Evolutionary conservation across 2,113 vertebrate genomes (phyloP).

Genomic region (Thomomys bottae): DNA sequence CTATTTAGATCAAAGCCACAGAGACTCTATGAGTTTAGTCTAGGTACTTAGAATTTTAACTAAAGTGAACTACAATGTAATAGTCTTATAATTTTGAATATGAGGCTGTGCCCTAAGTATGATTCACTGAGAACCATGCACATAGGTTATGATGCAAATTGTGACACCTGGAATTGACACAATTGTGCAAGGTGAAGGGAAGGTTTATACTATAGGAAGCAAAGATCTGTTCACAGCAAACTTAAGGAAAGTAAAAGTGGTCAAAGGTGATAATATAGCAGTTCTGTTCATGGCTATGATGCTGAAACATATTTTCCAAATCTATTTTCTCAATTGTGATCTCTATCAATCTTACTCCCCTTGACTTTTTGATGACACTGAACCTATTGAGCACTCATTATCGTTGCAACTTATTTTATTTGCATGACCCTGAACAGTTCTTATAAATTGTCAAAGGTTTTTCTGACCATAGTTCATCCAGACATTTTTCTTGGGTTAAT

Average conservation of each 20-base stretch:
- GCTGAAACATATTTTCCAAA: conserved; percentile 2
- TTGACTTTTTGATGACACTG: conserved; percentile 21
- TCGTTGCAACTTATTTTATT: not conserved
- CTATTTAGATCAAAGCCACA: not conserved
- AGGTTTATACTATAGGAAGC: not conserved
- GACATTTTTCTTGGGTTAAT: not conserved
- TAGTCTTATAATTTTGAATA: not conserved
- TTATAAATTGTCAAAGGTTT: not conserved
- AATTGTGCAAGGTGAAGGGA: not conserved
- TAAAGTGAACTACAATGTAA: not conserved
- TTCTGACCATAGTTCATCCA: not conserved
- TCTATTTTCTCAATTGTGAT: not conserved
- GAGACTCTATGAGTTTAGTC: not conserved
- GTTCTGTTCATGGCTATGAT: no score
- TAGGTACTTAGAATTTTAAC: not conserved
- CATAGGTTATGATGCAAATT: not conserved
- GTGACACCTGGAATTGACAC: not conserved
- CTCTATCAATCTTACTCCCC: not conserved
- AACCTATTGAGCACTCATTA: not conserved
- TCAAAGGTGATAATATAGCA: not conserved
- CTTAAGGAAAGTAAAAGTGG: not conserved
- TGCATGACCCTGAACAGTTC: not conserved
- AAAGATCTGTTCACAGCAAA: not conserved
- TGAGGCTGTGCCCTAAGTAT: not conserved
- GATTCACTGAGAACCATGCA: not conserved